Base-by-base conservation (phyloP, 2,888 invertebrate species). In the Acrobasis consociella region DNA sequence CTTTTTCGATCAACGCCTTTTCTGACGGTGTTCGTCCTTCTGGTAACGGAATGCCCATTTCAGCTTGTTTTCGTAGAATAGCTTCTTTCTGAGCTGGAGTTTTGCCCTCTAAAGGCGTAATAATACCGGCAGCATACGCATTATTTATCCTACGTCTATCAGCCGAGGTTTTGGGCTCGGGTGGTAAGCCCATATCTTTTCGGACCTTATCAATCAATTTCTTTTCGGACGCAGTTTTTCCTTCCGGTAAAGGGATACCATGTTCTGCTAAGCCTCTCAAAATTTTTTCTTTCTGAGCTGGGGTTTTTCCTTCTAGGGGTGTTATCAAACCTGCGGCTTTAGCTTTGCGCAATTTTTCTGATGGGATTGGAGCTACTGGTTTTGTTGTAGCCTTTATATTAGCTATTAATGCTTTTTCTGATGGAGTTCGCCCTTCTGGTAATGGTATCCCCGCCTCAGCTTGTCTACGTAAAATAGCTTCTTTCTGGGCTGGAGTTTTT, bases 261-360 rank as follows among this genome's bases (percentile, higher is more conserved):
- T 65, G 56, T 61, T 67, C 66, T 0, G 72, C 76, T 15, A 72
- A 39, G 1, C 67, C 69, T 63, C 59, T 72, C 0, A 80, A 60
- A 37, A 76, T 73, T 60, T 73, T 75, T 68, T 78, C 80, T 68
- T 81, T 78, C 56, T 78, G 70, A 17, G 62, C 66, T 16, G 66
- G 62, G 1, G 74, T 64, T 63, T 79, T 77, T 0, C 79, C 81
- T 66, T 76, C 73, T 9, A 82, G 63, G 7, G 72, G 71, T 10
- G 71, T 69, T 16, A 73, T 49, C 9, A 73, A 22, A 15, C 70
- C 70, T 17, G 64, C 69, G 11, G 66, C 70, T 64, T 68, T 71
- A 39, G 64, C 72, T 49, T 53, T 60, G 38, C 60, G 58, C 10
- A 66, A 9, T 63, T 64, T 72, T 62, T 68, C 70, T n/a, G 67